Conservation (phyloP, 1,140 invertebrate genomes). For the Lepidurus apus region DNA sequence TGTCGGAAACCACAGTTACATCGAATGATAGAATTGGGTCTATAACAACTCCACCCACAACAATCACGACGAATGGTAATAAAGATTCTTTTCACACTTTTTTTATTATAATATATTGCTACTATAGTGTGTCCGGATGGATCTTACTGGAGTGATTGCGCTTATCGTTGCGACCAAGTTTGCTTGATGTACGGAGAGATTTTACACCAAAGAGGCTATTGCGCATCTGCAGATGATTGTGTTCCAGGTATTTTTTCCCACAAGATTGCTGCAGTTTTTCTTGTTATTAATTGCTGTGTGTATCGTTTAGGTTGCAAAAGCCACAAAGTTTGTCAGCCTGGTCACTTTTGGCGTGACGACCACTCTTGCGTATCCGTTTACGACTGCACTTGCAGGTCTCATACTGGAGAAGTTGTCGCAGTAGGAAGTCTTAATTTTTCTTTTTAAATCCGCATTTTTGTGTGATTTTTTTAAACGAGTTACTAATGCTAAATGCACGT, state of each 20-base stretch:
- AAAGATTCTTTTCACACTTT: neutral
- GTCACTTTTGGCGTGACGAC: slow-evolving; percentile 59
- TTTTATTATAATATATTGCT: neutral
- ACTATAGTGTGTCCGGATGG: slow-evolving; percentile 44
- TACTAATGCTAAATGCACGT: slow-evolving; percentile 33
- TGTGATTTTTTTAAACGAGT: slow-evolving; percentile 19
- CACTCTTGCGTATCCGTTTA: slow-evolving; percentile 59
- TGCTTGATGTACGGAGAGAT: slow-evolving; percentile 52
- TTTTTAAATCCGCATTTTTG: too few relatives aligned
- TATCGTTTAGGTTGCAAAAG: slow-evolving; percentile 43
- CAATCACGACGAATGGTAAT: neutral
- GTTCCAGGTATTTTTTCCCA: slow-evolving; percentile 39
- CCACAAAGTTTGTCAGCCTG: slow-evolving; percentile 41
- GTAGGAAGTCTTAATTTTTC: slow-evolving; percentile 48
- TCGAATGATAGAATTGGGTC: too few relatives aligned
- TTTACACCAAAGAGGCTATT: slow-evolving; percentile 46
- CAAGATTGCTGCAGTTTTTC: neutral
- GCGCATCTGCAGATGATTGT: slow-evolving; percentile 47
- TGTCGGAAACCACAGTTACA: neutral
- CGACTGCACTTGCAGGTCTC: slow-evolving; percentile 63
- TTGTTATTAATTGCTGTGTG: neutral
- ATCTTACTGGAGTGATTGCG: slow-evolving; percentile 53
- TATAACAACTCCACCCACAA: too few relatives aligned
- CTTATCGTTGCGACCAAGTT: slow-evolving; percentile 55
- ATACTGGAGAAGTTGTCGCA: slow-evolving; percentile 54